Base-by-base conservation (phyloP, 2,888 invertebrate species). In the Euspilapteryx auroguttella region DNA sequence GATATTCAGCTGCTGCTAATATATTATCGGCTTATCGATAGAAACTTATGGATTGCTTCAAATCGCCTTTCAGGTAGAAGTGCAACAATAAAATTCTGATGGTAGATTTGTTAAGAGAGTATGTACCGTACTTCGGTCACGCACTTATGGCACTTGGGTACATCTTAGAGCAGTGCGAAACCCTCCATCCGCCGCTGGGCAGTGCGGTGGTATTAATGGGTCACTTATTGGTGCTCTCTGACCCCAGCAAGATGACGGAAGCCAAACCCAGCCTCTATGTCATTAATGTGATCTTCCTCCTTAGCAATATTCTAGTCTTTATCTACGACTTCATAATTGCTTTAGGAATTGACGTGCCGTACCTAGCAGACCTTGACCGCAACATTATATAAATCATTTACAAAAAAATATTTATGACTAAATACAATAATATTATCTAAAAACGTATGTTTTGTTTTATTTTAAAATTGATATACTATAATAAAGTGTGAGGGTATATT, bases 111-210 rank as follows among this genome's bases (percentile, higher is more conserved):
- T 17, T 17, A 17, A 17, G 4, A 28, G 11, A 14, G 7, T 64
- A 54, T 37, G 37, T 64, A 31, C 58, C 68, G 12, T 57, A 55
- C 35, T 25, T 58, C 12, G 71, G 71, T 21, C 64, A 69, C 31
- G 34, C 40, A 17, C 27, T 71, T 20, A 66, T 71, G 68, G 55
- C 54, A 2, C 2, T 61, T 11, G 73, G 69, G n/a, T 69, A 65
- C 37, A 27, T 55, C n/a, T 31, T 66, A 17, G 64, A 71, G 36
- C 63, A 64, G 28, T 38, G 62, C 6, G 49, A 51, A 10, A 37
- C 35, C 30, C 30, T 55, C 1, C 38, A 41, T 2, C 53, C 65
- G 4, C 68, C 68, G 2, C n/a, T 59, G 2, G 56, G 71, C 2
- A 71, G 68, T 31, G 62, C 50, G 2, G 33, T 69, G 11, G 62